Evolutionary conservation across 1,140 invertebrate species (phyloP).

Genomic region (Plectrocnemia conspersa): DNA sequence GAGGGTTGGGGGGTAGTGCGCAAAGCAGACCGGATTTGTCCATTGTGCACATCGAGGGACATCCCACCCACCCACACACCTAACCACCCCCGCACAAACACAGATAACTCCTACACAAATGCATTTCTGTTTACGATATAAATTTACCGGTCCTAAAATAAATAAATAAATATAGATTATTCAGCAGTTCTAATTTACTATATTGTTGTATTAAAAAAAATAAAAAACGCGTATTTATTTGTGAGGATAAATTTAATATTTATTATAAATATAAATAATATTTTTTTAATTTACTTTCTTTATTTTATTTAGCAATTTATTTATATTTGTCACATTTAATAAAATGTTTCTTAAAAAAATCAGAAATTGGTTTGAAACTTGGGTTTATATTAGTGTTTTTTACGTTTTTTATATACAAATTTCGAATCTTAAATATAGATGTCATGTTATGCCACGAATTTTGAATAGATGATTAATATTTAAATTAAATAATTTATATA

Average conservation of each 20-base stretch:
- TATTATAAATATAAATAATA: too few relatives aligned
- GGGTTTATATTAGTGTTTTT: slow-evolving; percentile 7
- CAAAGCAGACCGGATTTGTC: neutral
- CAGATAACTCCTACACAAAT: too few relatives aligned
- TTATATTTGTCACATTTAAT: neutral
- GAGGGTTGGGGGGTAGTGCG: slow-evolving; percentile 11
- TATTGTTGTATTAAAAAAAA: too few relatives aligned
- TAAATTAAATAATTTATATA: neutral
- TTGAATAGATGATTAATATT: neutral
- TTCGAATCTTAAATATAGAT: neutral
- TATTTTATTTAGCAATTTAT: too few relatives aligned
- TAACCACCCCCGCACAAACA: slow-evolving; percentile 1
- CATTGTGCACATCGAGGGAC: too few relatives aligned
- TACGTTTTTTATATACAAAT: slow-evolving; percentile 5
- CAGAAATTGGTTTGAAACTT: slow-evolving; percentile 8
- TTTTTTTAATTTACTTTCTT: too few relatives aligned
- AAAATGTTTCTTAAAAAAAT: neutral
- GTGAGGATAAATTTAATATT: too few relatives aligned
- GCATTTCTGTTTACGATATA: too few relatives aligned
- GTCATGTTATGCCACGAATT: neutral
- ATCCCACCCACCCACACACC: too few relatives aligned
- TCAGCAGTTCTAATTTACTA: too few relatives aligned
- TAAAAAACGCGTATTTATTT: slow-evolving; percentile 6
- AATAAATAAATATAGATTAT: too few relatives aligned
- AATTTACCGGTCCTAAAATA: too few relatives aligned